phyloP scores from a whole-genome alignment of 2,797 vertebrate species.

The Mionectes olivaceus region DNA sequence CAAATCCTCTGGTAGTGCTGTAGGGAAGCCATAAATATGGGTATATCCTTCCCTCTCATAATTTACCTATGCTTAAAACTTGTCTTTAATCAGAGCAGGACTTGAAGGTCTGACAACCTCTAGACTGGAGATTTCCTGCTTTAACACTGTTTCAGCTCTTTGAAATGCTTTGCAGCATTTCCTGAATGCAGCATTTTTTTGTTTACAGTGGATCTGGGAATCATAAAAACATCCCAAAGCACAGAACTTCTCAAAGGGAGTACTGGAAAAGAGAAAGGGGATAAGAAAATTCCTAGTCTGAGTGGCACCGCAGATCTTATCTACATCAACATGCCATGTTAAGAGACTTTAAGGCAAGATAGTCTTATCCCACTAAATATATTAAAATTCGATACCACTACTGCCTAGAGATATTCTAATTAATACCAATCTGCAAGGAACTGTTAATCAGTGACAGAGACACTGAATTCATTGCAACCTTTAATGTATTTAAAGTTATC shows the following conservation, averaged over 20 bases:
- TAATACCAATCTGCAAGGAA: neutral
- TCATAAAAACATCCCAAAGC: neutral
- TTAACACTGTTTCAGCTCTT: neutral
- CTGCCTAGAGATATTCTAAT: neutral
- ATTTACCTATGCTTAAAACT: neutral
- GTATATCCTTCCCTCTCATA: neutral
- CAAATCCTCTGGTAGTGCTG: neutral
- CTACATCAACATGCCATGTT: neutral
- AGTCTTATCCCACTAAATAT: neutral
- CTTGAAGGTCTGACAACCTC: neutral
- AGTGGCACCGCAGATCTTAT: neutral
- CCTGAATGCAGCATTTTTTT: neutral
- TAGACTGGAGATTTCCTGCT: neutral
- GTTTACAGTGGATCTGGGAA: neutral
- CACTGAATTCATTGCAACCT: neutral
- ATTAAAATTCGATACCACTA: neutral
- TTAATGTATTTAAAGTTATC: neutral
- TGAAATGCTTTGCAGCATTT: neutral
- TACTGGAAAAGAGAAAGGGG: neutral
- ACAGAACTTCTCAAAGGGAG: neutral
- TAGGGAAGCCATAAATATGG: neutral
- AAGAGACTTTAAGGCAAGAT: neutral
- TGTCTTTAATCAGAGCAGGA: neutral
- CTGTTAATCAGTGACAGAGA: neutral
- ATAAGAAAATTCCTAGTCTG: neutral